phyloP scores from a whole-genome alignment of 2,888 invertebrate genomes.

The Netelia inedita region DNA sequence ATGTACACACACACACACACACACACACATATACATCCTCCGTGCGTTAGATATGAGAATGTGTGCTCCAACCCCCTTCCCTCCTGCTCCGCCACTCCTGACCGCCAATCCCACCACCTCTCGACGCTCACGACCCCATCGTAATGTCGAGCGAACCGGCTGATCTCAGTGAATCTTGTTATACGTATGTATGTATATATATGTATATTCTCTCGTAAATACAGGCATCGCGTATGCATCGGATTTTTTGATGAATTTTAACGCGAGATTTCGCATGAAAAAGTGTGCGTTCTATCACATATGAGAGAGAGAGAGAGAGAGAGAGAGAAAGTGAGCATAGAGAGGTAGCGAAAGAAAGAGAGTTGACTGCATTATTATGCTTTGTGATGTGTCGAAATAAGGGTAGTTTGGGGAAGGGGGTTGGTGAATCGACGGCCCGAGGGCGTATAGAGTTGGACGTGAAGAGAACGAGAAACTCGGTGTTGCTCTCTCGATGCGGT shows the following conservation, averaged over 20 bases:
- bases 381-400: slow-evolving; percentile 41
- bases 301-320: slow-evolving; percentile 1
- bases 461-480: neutral
- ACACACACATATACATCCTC: neutral
- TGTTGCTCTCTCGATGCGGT: slow-evolving; percentile 31
- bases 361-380: slow-evolving; percentile 22
- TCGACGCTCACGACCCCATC: slow-evolving; percentile 5
- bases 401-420: slow-evolving; percentile 18
- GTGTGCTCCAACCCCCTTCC: slow-evolving; percentile 1
- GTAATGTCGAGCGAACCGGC: slow-evolving; percentile 35
- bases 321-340: neutral
- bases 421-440: slow-evolving; percentile 15
- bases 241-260: slow-evolving; percentile 65
- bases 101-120: neutral
- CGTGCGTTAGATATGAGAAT: slow-evolving; percentile 27
- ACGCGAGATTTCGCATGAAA: slow-evolving; percentile 55
- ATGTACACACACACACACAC: slow-evolving; percentile 5
- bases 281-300: slow-evolving; percentile 25
- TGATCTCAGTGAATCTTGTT: slow-evolving; percentile 39
- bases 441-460: neutral
- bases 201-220: slow-evolving; percentile 22
- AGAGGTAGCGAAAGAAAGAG: neutral
- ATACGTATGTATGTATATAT: slow-evolving; percentile 29
- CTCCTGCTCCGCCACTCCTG: neutral
- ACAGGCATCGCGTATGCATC: slow-evolving; percentile 41